Evolutionary conservation across 2,888 invertebrate genomes (phyloP), one percentile per base, ranked within the genome.

Genomic region (Zaprionus obscuricornis): DNA sequence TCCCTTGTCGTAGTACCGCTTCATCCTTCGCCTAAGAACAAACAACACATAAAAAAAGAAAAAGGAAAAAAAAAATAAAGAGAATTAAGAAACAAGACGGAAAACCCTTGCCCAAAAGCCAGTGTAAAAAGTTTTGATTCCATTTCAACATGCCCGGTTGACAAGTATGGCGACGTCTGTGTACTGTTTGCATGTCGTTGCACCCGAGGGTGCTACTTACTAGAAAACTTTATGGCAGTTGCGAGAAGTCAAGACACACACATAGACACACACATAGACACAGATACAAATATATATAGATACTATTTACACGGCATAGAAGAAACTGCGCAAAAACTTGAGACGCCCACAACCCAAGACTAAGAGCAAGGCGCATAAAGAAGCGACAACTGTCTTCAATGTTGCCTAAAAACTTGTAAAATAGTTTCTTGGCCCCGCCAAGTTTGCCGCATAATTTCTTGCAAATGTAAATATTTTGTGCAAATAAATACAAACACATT

Each of bases 391-490:
- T 66, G 69, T 66, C 72, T 66, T 66, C 51, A 51, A 50, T 66
- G 73, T 65, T 72, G 67, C 63, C 73, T 72, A 72, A 72, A 74
- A 72, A 69, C 79, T 82, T 82, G 83, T 71, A 70, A 66, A 72
- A 81, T 69, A 63, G 66, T 72, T 58, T 70, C 47, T 62, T 47
- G 67, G 24, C 57, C 47, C 58, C 52, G 33, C 40, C 39, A 70
- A 72, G 69, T 66, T 78, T 75, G 75, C 39, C 71, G 79, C 78
- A 82, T 76, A 82, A 75, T 82, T 78, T 71, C 33, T n/a, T 47
- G 70, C 36, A 82, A 82, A 78, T 78, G 82, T 78, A 77, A 77
- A 77, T 77, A 81, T 77, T 77, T 81, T 77, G 77, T 60, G 40
- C 56, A 72, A 67, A 72, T 71, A 71, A 71, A 71, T 72, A 55